Percentiles rank a stretch among this genome's conserved stretches.
Evolutionary conservation across 1,140 invertebrate species (phyloP).

Genomic region (Lordiphosa mommai): DNA sequence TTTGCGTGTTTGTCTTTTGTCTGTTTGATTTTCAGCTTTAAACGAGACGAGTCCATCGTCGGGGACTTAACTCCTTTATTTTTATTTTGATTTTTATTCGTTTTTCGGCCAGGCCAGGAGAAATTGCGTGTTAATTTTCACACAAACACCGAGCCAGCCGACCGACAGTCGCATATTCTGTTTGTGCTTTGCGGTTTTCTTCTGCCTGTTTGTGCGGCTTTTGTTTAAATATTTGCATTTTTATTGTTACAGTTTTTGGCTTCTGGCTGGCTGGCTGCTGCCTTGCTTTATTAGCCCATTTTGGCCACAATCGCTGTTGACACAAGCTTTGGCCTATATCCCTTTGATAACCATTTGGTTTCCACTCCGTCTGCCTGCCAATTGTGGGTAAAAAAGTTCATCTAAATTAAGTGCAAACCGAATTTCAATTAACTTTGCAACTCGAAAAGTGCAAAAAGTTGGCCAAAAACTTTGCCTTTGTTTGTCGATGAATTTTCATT

Average conservation of each 20-base stretch:
- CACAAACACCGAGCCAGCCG: constrained; percentile 42
- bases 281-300: constrained; percentile 58
- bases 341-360: constrained; percentile 12
- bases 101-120: constrained; percentile 27
- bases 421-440: constrained; percentile 71
- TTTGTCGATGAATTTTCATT: constrained; percentile 69
- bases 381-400: constrained; percentile 55
- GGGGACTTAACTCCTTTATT: constrained; percentile 42
- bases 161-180: constrained; percentile 40
- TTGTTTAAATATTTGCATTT: constrained; percentile 72
- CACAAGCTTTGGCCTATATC: constrained; percentile 28
- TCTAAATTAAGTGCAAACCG: constrained; percentile 67
- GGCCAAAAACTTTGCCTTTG: constrained; percentile 21
- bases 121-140: constrained; percentile 77
- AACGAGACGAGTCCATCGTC: constrained; percentile 44
- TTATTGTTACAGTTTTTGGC: constrained; percentile 42
- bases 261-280: constrained; percentile 22
- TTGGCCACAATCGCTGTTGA: constrained; percentile 32
- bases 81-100: constrained; percentile 50
- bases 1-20: constrained; percentile 58
- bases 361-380: constrained; percentile 12
- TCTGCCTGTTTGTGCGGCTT: constrained; percentile 26
- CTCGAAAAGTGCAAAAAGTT: constrained; percentile 53
- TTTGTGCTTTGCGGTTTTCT: constrained; percentile 61
- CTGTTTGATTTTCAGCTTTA: constrained; percentile 71